These are phyloP conservation scores for Emydoidea blandingii DNA, from an alignment of 2,797 vertebrate genomes.

Conservation along the genomic window DNA sequence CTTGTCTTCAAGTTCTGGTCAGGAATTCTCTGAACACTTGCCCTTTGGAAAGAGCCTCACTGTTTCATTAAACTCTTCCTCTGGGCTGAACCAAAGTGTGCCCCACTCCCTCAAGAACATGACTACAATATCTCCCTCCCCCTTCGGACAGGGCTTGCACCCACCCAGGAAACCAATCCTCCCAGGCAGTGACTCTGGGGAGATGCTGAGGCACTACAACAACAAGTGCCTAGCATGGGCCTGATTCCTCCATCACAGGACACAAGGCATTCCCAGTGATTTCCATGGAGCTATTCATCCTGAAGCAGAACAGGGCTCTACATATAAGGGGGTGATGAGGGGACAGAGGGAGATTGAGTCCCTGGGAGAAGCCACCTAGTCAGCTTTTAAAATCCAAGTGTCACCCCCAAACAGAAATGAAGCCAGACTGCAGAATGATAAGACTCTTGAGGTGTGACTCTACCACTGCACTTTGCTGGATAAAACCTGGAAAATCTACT, in stretches of 20 bases:
- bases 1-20: rapidly evolving
- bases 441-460: neutral
- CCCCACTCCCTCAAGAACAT: neutral
- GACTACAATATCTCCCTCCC: neutral
- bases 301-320: neutral
- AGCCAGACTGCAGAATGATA: neutral
- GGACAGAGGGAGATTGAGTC: neutral
- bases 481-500: neutral
- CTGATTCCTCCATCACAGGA: neutral
- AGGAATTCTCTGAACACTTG: rapidly evolving
- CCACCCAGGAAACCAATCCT: neutral
- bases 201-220: neutral
- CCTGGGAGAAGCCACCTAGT: neutral
- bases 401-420: neutral
- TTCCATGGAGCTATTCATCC: neutral
- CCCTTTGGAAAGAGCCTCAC: neutral
- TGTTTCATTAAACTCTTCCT: neutral
- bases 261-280: neutral
- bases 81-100: too few species aligned
- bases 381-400: neutral
- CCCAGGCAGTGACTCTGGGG: neutral
- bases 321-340: neutral
- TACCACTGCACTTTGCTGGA: neutral
- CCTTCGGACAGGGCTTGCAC: rapidly evolving
- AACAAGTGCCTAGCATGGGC: neutral